Evolutionary conservation across 2,888 invertebrate genomes (phyloP), one percentile per base, ranked within the genome.

Genomic region (Phanerotoma sp.): DNA sequence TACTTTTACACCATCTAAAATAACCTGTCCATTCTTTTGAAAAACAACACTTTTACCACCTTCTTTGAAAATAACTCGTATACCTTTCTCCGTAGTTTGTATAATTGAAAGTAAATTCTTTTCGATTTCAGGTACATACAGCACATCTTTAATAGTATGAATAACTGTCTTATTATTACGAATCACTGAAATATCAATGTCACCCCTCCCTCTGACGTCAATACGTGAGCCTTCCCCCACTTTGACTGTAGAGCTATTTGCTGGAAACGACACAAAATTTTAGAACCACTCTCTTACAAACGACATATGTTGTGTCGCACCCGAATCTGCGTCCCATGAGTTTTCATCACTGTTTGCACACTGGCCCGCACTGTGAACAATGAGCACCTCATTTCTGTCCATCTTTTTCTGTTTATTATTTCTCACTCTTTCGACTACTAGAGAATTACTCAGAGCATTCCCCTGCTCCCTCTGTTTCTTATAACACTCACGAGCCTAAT

Each of bases 261-360:
- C 21, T n/a, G 22, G 6, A 47, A 33, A 50, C 20, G 21, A 15
- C 1, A 4, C 11, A 15, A 45, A 53, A 37, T 53, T 50, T 30
- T 2, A 38, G 10, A 56, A 49, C 53, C 55, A 56, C 9, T 56
- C 50, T 9, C 51, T 35, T 10, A 11, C 22, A 20, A 50, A 51
- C 4, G 32, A 45, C 56, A 60, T 45, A 37, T 60, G 54, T 21
- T 54, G 47, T n/a, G 56, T 54, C 2, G 59, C 56, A 9, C 48
- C 59, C 5, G 56, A 56, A 22, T 59, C 56, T 9, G 54, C 42
- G 16, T 32, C 56, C 56, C 56, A 59, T n/a, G n/a, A n/a, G n/a
- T n/a, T n/a, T n/a, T n/a, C n/a, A 25, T 28, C 22, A 15, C 18
- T 44, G 21, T n/a, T 40, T n/a, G n/a, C n/a, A n/a, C n/a, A n/a